Percentiles rank a stretch among this genome's conserved stretches.
phyloP scores from a whole-genome alignment of 2,888 invertebrate genomes.

The Heliconius erato region DNA sequence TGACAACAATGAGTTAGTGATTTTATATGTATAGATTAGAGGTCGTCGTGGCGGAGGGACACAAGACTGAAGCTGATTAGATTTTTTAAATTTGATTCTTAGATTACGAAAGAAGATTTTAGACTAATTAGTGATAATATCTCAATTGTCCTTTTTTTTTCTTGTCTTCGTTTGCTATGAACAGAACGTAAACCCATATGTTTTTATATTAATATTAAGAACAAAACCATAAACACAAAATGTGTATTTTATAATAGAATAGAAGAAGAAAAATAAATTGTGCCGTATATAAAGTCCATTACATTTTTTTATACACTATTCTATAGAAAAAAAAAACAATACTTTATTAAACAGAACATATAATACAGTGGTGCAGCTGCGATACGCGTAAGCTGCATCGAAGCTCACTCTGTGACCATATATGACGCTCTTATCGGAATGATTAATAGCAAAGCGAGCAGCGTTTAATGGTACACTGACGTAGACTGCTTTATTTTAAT shows the following conservation, averaged over 20 bases:
- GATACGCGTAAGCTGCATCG: constrained; percentile 14
- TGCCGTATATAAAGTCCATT: not conserved
- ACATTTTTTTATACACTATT: not conserved
- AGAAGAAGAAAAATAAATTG: too few species aligned
- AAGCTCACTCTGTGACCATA: constrained; percentile 49
- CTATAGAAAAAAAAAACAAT: not conserved
- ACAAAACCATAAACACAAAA: not conserved
- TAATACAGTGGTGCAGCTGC: constrained; percentile 16
- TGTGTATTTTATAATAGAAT: too few species aligned
- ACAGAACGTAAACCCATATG: not conserved
- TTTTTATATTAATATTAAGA: not conserved
- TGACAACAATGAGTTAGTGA: too few species aligned
- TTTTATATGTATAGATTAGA: too few species aligned
- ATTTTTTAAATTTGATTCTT: too few species aligned
- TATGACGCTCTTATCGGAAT: constrained; percentile 54
- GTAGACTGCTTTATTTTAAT: constrained; percentile 48
- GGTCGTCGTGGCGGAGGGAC: too few species aligned
- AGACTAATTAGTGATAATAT: not conserved
- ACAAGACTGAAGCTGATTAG: too few species aligned
- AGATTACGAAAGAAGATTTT: too few species aligned
- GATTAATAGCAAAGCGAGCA: constrained; percentile 52
- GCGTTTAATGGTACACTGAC: constrained; percentile 50
- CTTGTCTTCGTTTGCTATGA: not conserved
- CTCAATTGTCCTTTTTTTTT: not conserved
- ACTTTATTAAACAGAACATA: not conserved